Conservation (phyloP, 2,888 invertebrate species). For the Dryadula phaetusa region DNA sequence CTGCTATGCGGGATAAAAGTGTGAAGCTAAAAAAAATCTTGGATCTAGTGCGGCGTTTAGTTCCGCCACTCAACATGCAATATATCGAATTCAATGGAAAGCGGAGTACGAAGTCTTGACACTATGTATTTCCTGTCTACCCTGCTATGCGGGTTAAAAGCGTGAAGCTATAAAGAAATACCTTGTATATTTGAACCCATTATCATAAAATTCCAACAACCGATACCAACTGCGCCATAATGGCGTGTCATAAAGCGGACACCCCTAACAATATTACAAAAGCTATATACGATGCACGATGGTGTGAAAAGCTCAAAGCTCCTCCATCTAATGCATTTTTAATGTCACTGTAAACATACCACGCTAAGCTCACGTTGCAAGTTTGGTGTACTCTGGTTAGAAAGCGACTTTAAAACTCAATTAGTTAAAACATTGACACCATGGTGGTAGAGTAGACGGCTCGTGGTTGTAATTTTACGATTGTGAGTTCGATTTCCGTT, state of each 20-base stretch:
- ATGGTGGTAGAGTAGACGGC: neutral
- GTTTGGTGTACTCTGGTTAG: constrained; percentile 14
- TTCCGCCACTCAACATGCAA: too few relatives aligned
- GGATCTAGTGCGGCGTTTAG: too few relatives aligned
- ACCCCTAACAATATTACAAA: constrained; percentile 5
- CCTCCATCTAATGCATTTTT: constrained; percentile 39
- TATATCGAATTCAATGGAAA: too few relatives aligned
- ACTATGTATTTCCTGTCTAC: too few relatives aligned
- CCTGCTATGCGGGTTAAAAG: too few relatives aligned
- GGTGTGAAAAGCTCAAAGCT: constrained; percentile 26
- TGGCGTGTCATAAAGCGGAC: neutral
- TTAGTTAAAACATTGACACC: neutral
- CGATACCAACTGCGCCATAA: neutral
- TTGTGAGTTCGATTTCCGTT: too few relatives aligned
- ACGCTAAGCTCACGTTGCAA: constrained; percentile 21
- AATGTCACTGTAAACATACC: constrained; percentile 36
- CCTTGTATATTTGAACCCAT: neutral
- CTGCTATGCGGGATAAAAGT: too few relatives aligned
- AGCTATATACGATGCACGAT: neutral
- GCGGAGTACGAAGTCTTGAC: too few relatives aligned
- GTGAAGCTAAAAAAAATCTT: too few relatives aligned
- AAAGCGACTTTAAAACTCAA: constrained; percentile 12
- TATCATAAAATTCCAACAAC: neutral
- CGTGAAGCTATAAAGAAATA: too few relatives aligned
- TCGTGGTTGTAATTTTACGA: too few relatives aligned